phyloP scores from a whole-genome alignment of 2,113 vertebrate genomes.

The Macrotis lagotis region DNA sequence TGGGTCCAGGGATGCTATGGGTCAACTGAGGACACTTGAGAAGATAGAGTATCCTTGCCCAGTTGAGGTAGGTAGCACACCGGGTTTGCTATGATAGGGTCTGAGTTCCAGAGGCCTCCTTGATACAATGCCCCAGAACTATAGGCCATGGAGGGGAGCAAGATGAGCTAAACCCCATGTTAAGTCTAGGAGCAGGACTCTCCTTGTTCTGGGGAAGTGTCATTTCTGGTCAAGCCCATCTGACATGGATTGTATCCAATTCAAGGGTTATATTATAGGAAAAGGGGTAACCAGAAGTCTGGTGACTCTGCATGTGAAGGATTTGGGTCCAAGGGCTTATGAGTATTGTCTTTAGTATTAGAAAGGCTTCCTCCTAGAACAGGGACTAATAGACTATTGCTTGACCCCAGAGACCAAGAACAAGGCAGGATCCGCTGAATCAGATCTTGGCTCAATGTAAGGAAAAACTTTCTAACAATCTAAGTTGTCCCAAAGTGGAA shows the following conservation, averaged over 20 bases:
- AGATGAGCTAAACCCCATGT: not conserved
- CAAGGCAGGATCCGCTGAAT: not conserved
- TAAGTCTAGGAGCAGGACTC: not conserved
- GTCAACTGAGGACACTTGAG: not conserved
- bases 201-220: not conserved
- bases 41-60: not conserved
- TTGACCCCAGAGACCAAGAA: not conserved
- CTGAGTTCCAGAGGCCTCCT: not conserved
- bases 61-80: not conserved
- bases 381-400: not conserved
- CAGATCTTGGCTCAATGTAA: not conserved
- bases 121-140: not conserved
- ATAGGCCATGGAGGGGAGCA: not conserved
- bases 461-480: slow-evolving; percentile 3
- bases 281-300: not conserved
- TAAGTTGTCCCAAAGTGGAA: not conserved
- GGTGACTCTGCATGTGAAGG: not conserved
- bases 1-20: not conserved
- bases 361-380: not conserved
- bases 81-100: not conserved
- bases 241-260: not conserved
- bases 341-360: not conserved
- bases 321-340: not conserved
- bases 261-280: not conserved
- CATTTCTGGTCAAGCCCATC: not conserved